Evolutionary conservation across 2,113 vertebrate genomes (phyloP), one percentile per base, ranked within the genome.

Genomic region (Petromus typicus): DNA sequence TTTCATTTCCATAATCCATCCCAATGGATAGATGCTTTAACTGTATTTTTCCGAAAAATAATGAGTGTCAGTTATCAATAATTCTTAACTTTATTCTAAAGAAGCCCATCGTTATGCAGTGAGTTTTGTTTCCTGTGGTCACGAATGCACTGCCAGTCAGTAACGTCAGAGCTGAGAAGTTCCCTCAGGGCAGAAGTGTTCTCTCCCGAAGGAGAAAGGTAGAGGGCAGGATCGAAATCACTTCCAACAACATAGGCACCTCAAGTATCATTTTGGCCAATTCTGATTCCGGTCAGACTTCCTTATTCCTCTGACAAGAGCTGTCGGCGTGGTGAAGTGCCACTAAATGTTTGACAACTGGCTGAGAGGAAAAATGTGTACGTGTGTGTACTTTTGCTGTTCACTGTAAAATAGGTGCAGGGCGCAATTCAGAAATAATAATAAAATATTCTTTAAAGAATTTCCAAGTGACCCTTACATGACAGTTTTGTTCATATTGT

Each of bases 11-110:
- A 23, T 22, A 51, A 71, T 20, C 22, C 45, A 51, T 59, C 56
- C 32, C 87, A 66, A 23, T 37, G 30, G 51, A 45, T 69, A 5
- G 64, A 48, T 79, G 13, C 45, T 82, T 82, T 90, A 8, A 30
- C 57, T 43, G 32, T 56, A 78, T 91, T 93, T 90, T 7, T 78
- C 92, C 79, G 69, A 93, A 95, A 95, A 86, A 82, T 56, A 43
- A 71, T 71, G 11, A 32, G 20, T 64, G 73, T 76, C 16, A 45
- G 23, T 90, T 85, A 34, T 66, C 69, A 88, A 9, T 79, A 91
- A 93, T 83, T 88, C 43, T 82, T 59, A 75, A 92, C 73, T 95
- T 91, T 93, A 63, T 90, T 18, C 8, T 51, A 40, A 57, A 86
- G 57, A 83, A 80, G 11, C 18, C 12, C 43, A 48, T 61, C 22